These are phyloP conservation scores for Ametastegia equiseti DNA, from an alignment of 2,888 invertebrate genomes.

Conservation along the genomic window DNA sequence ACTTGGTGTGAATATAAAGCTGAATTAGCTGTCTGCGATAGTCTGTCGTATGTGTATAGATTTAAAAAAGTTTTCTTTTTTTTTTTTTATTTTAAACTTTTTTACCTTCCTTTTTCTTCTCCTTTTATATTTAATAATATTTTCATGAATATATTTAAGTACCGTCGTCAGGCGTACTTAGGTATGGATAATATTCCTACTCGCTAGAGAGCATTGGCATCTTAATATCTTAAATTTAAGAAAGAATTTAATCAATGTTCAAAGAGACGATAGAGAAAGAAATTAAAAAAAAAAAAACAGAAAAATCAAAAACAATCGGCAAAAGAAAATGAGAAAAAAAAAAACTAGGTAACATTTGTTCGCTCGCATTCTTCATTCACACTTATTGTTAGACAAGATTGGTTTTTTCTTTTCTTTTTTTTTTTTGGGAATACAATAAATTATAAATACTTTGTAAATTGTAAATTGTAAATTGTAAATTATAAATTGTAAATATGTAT, in stretches of 20 bases:
- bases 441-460: constrained; percentile 58
- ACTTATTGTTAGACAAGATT: neutral
- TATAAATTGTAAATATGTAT: constrained; percentile 54
- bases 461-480: too few species aligned
- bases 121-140: constrained; percentile 34
- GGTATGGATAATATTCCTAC: constrained; percentile 18
- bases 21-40: constrained; percentile 29
- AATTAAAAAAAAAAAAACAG: too few species aligned
- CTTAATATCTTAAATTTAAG: constrained; percentile 37
- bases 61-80: constrained; percentile 21
- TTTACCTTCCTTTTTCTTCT: constrained; percentile 39
- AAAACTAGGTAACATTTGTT: constrained; percentile 30
- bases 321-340: neutral
- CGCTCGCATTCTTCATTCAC: neutral
- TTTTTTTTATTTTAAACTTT: constrained; percentile 50
- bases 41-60: constrained; percentile 6
- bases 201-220: constrained; percentile 47
- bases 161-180: constrained; percentile 42
- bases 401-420: constrained; percentile 3
- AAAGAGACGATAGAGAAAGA: neutral
- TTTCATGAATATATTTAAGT: constrained; percentile 39
- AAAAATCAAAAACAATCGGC: neutral
- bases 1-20: neutral
- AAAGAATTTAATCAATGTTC: constrained; percentile 7
- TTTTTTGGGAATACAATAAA: constrained; percentile 53